phyloP scores from a whole-genome alignment of 2,888 invertebrate species.

The Drosophila anomalipes region DNA sequence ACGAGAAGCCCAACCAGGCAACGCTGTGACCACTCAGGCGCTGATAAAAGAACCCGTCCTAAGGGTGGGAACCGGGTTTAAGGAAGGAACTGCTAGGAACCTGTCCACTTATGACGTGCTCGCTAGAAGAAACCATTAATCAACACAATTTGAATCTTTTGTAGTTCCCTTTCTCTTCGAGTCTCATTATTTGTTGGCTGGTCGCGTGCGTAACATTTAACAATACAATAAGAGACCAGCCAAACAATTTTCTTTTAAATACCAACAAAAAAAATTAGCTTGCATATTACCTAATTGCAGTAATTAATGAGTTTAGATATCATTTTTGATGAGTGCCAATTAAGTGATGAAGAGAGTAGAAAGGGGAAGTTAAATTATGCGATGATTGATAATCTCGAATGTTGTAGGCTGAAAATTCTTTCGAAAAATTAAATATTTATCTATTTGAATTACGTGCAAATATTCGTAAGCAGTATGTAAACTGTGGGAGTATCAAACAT shows the following conservation, averaged over 20 bases:
- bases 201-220: constrained; percentile 57
- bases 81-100: constrained; percentile 45
- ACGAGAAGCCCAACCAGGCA: constrained; percentile 43
- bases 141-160: constrained; percentile 44
- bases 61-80: not conserved
- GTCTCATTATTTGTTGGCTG: constrained; percentile 34
- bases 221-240: constrained; percentile 21
- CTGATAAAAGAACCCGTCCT: constrained; percentile 45
- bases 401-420: not conserved
- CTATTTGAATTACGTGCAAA: no score
- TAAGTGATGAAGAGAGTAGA: constrained; percentile 7
- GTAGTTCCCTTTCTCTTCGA: not conserved
- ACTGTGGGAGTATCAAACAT: constrained; percentile 2
- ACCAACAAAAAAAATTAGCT: constrained; percentile 38
- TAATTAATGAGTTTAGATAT: constrained; percentile 75
- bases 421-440: not conserved
- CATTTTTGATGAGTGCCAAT: constrained; percentile 42
- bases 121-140: constrained; percentile 72
- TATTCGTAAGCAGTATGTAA: constrained; percentile 1
- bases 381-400: constrained; percentile 35
- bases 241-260: constrained; percentile 48
- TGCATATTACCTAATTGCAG: constrained; percentile 65
- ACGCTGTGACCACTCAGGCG: constrained; percentile 63
- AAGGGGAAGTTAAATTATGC: constrained; percentile 13
- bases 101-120: constrained; percentile 72